These are phyloP conservation scores for Marasmarcha lunaedactyla DNA, from an alignment of 2,888 invertebrate species.

Conservation along the genomic window DNA sequence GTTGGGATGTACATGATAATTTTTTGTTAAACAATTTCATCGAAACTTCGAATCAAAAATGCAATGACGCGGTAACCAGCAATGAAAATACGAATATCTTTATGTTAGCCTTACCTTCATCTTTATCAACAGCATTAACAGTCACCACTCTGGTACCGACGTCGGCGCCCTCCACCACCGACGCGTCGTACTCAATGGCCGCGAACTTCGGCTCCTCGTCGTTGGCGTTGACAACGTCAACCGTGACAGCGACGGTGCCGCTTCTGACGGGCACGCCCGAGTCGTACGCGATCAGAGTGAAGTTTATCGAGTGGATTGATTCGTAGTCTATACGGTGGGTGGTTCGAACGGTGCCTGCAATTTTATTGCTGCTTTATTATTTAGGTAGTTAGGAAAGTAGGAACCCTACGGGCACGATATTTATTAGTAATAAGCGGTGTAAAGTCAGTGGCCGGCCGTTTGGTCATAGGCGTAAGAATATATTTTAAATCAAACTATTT, in stretches of 20 bases:
- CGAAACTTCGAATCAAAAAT: too few species aligned
- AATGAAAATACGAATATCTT: too few species aligned
- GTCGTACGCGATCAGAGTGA: slow-evolving; percentile 86
- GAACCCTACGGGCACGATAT: too few species aligned
- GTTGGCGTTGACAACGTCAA: slow-evolving; percentile 85
- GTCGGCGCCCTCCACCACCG: slow-evolving; percentile 81
- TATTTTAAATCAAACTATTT: too few species aligned
- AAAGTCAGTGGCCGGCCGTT: too few species aligned
- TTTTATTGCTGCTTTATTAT: too few species aligned
- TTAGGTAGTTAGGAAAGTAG: neutral
- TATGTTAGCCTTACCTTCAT: too few species aligned
- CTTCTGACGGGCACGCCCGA: slow-evolving; percentile 88
- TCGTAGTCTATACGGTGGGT: slow-evolving; percentile 88
- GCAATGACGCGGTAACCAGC: too few species aligned
- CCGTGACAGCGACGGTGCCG: slow-evolving; percentile 80
- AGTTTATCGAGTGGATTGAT: slow-evolving; percentile 77
- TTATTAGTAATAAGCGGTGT: too few species aligned
- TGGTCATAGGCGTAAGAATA: too few species aligned
- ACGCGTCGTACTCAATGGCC: slow-evolving; percentile 75
- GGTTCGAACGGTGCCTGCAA: slow-evolving; percentile 79
- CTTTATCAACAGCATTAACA: slow-evolving; percentile 82
- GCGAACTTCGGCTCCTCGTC: slow-evolving; percentile 88
- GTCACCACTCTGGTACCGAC: slow-evolving; percentile 78
- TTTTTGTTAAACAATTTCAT: too few species aligned
- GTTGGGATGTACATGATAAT: too few species aligned